Conservation (phyloP, 1,140 invertebrate genomes). For the Mizuhopecten yessoensis region DNA sequence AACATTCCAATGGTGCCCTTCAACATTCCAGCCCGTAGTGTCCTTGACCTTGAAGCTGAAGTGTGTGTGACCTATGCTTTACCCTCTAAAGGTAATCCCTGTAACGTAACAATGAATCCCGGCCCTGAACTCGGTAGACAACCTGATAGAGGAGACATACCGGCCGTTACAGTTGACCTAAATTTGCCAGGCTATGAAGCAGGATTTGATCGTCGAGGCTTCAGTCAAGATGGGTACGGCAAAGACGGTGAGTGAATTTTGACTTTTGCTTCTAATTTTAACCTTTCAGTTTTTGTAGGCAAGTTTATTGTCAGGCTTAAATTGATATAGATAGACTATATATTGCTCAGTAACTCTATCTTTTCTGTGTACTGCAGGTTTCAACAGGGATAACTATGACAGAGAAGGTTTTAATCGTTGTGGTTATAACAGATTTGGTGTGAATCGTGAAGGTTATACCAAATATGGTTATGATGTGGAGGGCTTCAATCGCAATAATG, state of each 20-base stretch:
- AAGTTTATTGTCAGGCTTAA: too few relatives aligned
- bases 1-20: slow-evolving; percentile 81
- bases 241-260: slow-evolving; percentile 65
- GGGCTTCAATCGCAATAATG: slow-evolving; percentile 62
- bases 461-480: slow-evolving; percentile 69
- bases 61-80: slow-evolving; percentile 74
- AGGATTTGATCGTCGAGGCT: slow-evolving; percentile 71
- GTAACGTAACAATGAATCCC: slow-evolving; percentile 58
- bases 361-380: slow-evolving; percentile 64
- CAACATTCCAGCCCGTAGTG: slow-evolving; percentile 75
- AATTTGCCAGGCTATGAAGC: slow-evolving; percentile 68
- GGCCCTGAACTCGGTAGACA: slow-evolving; percentile 42
- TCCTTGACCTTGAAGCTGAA: slow-evolving; percentile 76
- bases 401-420: slow-evolving; percentile 70
- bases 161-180: slow-evolving; percentile 50
- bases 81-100: slow-evolving; percentile 72
- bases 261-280: neutral
- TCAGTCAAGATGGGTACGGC: slow-evolving; percentile 68
- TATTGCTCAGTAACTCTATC: neutral
- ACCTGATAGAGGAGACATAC: slow-evolving; percentile 66
- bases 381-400: slow-evolving; percentile 74
- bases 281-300: neutral
- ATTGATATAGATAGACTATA: too few relatives aligned
- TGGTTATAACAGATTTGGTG: slow-evolving; percentile 74
- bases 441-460: slow-evolving; percentile 72